Percentiles rank a stretch among this genome's conserved stretches.
Conservation (phyloP, 2,113 vertebrate species). For the Sinocyclocheilus grahami region DNA sequence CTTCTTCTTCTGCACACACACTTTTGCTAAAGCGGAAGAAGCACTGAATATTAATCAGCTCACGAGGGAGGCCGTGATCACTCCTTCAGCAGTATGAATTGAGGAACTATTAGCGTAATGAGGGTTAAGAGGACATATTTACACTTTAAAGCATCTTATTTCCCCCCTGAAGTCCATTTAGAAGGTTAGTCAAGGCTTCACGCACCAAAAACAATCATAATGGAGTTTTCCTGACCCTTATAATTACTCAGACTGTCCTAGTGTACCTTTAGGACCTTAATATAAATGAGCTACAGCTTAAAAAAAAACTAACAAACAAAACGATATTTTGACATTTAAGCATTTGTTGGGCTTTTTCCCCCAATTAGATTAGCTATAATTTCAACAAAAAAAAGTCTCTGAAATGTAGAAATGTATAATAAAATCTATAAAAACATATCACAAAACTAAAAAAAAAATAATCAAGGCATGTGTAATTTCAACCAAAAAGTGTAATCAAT, state of each 20-base stretch:
- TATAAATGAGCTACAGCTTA: not conserved
- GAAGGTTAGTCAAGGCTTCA: constrained; percentile 4
- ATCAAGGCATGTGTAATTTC: too few species aligned
- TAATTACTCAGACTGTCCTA: not conserved
- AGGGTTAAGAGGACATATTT: constrained; percentile 28
- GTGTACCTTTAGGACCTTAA: not conserved
- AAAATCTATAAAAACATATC: too few species aligned
- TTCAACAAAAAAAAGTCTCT: not conserved
- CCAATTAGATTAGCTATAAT: not conserved
- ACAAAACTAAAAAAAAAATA: too few species aligned
- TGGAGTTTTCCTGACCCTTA: not conserved
- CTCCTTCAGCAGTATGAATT: not conserved
- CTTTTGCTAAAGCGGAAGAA: not conserved
- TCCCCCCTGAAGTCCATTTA: not conserved
- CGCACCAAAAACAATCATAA: not conserved
- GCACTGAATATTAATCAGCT: not conserved
- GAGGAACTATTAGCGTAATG: constrained; percentile 20
- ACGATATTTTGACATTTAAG: not conserved
- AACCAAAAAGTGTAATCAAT: too few species aligned
- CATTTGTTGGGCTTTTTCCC: not conserved
- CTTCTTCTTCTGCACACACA: not conserved
- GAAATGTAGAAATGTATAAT: too few species aligned
- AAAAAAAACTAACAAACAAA: too few species aligned
- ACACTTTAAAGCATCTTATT: constrained; percentile 23
- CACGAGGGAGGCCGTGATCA: constrained; percentile 1